These are phyloP conservation scores for Aethes cnicana DNA, from an alignment of 2,888 invertebrate species.

Conservation along the genomic window DNA sequence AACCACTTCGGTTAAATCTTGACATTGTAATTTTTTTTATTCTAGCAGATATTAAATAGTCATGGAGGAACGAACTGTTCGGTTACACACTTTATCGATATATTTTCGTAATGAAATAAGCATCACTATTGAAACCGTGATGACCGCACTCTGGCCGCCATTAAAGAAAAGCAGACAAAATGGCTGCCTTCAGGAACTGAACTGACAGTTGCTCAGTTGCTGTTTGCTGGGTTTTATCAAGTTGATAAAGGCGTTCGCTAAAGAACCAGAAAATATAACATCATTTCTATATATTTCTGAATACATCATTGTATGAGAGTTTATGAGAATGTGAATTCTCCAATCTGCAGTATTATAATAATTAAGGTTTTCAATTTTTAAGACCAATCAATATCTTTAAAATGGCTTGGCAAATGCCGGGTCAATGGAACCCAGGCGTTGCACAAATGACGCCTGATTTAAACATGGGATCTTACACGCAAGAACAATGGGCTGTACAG, in stretches of 20 bases:
- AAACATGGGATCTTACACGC: conserved; percentile 74
- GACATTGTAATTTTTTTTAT: no score
- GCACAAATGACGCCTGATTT: conserved; percentile 48
- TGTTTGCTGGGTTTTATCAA: no score
- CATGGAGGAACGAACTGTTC: no score
- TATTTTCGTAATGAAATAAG: neutral
- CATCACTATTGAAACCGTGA: conserved; percentile 20
- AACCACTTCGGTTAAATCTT: no score
- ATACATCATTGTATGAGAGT: no score
- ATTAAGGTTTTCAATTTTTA: neutral
- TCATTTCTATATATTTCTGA: no score
- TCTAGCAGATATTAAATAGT: no score
- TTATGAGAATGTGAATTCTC: no score
- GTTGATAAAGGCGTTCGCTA: no score
- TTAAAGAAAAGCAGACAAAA: conserved; percentile 39
- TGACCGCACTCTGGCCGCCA: conserved; percentile 16
- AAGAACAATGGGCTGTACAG: conserved; percentile 87
- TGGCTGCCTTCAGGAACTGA: conserved; percentile 37
- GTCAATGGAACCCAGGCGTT: conserved; percentile 60
- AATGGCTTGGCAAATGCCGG: conserved; percentile 74
- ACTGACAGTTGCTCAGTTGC: conserved; percentile 5
- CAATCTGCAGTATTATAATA: neutral
- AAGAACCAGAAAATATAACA: no score
- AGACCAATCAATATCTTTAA: conserved; percentile 16
- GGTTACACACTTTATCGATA: conserved; percentile 21